phyloP scores from a whole-genome alignment of 2,888 invertebrate genomes.

The Cheilosia vulpina region DNA sequence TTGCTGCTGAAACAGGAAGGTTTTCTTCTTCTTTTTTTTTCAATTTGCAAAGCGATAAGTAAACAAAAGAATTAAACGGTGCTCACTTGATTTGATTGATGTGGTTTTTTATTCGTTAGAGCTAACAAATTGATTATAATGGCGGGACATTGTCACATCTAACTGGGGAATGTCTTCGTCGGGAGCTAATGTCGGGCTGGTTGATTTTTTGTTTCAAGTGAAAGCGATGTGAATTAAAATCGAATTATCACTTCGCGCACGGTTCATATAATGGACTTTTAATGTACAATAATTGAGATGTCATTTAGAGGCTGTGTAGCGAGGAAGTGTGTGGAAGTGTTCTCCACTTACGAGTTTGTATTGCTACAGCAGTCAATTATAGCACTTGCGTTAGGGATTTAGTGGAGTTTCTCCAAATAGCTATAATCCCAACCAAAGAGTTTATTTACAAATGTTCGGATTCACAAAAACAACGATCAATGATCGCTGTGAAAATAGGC shows the following conservation, averaged over 20 bases:
- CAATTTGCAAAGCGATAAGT: neutral
- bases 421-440: no score
- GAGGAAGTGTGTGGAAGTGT: neutral
- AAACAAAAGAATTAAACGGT: constrained; percentile 34
- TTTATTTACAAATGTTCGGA: no score
- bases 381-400: no score
- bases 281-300: neutral
- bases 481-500: no score
- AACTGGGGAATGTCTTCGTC: neutral
- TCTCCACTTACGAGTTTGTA: no score
- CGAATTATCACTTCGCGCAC: neutral
- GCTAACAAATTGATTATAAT: constrained; percentile 31
- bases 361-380: no score
- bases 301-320: neutral
- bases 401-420: no score
- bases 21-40: neutral
- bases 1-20: neutral
- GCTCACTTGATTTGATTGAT: constrained; percentile 24
- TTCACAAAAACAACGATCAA: no score
- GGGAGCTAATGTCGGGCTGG: neutral
- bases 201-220: neutral
- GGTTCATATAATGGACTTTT: constrained; percentile 1
- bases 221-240: constrained; percentile 15
- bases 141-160: constrained; percentile 8
- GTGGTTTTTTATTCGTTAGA: neutral